Percentiles rank a stretch among this genome's conserved stretches.
phyloP scores from a whole-genome alignment of 2,888 invertebrate genomes.

The Rutpela maculata region DNA sequence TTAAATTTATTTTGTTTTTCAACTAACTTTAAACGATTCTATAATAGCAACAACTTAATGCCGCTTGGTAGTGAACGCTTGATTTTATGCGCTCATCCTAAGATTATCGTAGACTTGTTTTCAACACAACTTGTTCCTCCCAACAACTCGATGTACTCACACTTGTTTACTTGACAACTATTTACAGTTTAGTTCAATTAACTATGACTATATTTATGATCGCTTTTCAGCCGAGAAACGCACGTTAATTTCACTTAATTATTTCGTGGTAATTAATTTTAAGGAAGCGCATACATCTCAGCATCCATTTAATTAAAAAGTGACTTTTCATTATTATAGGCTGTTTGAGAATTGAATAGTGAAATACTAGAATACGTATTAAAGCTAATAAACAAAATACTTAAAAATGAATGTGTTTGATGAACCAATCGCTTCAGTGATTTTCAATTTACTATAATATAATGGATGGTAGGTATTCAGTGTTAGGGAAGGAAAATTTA shows the following conservation, averaged over 20 bases:
- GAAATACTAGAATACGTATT: background rate
- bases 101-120: background rate
- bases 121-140: constrained; percentile 7
- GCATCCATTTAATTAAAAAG: background rate
- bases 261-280: constrained; percentile 4
- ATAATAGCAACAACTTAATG: constrained; percentile 3
- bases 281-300: constrained; percentile 1
- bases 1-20: background rate
- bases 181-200: constrained; percentile 7
- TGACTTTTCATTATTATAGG: background rate
- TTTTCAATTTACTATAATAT: background rate
- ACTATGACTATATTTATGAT: constrained; percentile 11
- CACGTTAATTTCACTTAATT: constrained; percentile 36
- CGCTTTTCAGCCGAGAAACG: constrained; percentile 30
- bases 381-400: background rate
- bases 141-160: constrained; percentile 1
- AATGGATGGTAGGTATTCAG: background rate
- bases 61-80: background rate
- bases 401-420: background rate
- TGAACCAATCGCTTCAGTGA: background rate
- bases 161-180: constrained; percentile 32
- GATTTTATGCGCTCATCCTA: constrained; percentile 1
- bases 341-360: background rate
- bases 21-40: background rate
- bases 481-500: background rate